Evolutionary conservation across 1,140 invertebrate genomes (phyloP), one percentile per base, ranked within the genome.

Genomic region (Psix sp.): DNA sequence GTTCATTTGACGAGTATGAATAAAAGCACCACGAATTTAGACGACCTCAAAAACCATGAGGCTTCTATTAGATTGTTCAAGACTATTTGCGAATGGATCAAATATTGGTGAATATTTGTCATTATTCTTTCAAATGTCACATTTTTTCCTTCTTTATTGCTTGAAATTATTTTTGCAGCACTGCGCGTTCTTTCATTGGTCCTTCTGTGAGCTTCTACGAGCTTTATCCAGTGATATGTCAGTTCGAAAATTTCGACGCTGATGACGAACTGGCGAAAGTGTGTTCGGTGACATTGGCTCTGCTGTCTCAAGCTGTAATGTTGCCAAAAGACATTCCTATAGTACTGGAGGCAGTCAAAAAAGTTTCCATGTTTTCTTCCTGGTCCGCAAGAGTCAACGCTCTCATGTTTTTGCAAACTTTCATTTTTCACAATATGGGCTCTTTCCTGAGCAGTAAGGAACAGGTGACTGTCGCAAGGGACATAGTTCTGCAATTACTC

Each of bases 351-450:
- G 87, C 87, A 57, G 79, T 91, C 5, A 72, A 80, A 36, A 80
- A 80, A 42, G 83, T 89, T 7, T 87, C 89, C 0, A 74, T 88
- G 13, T 86, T 85, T 42, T 86, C 88, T 4, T 95, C 93, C 4
- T 97, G 95, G 95, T 94, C 92, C 70, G 91, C 93, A 0, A 88
- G 94, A 38, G 88, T 90, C 0, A 89, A 92, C 6, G 89, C 91
- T 54, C 85, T 96, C 1, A 90, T 92, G 45, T 95, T 94, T 77
- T 86, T 96, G 5, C 93, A 96, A 84, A 92, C 93, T 10, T 86
- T 94, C 46, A 90, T 95, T 5, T 97, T 97, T 84, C 91, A 94
- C 71, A 97, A 96, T 76, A 91, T 96, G 87, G 92, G 94, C 11
- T 88, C 89, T 52, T 82, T 95, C 15, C 82, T 91, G n/a, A 90